Evolutionary conservation across 2,888 invertebrate species (phyloP).

Genomic region (Boloria euphrosyne): DNA sequence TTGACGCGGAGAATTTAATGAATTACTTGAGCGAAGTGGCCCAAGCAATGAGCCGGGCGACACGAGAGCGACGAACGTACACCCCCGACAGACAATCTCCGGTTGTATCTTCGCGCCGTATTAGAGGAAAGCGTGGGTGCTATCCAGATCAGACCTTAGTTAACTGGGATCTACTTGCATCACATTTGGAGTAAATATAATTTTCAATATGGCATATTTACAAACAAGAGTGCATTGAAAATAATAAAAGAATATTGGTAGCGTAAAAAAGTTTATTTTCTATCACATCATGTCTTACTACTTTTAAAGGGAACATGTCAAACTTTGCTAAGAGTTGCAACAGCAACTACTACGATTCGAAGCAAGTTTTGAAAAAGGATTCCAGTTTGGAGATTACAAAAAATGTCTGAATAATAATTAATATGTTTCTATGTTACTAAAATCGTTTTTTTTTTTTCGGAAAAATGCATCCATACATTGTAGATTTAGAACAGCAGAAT

Average conservation of each 20-base stretch:
- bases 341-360: slow-evolving; percentile 71
- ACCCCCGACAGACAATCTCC: slow-evolving; percentile 63
- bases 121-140: slow-evolving; percentile 73
- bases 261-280: slow-evolving; percentile 81
- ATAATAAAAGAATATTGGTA: slow-evolving; percentile 52
- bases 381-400: not conserved
- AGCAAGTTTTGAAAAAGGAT: slow-evolving; percentile 53
- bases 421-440: not conserved
- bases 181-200: not conserved
- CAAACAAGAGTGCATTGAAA: not conserved
- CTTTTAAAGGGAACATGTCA: slow-evolving; percentile 71
- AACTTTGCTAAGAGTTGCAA: slow-evolving; percentile 56
- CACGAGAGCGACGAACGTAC: slow-evolving; percentile 65
- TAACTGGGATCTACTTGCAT: slow-evolving; percentile 24
- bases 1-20: slow-evolving; percentile 71
- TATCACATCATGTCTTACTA: slow-evolving; percentile 80
- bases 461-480: not conserved
- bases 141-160: slow-evolving; percentile 49
- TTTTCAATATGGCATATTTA: not conserved
- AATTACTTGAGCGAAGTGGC: slow-evolving; percentile 65
- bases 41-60: slow-evolving; percentile 64
- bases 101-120: slow-evolving; percentile 50
- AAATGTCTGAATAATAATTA: not conserved
- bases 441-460: not conserved
- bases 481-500: too few species aligned